Conservation (phyloP, 2,113 vertebrate species). For the Charadrius vociferus region DNA sequence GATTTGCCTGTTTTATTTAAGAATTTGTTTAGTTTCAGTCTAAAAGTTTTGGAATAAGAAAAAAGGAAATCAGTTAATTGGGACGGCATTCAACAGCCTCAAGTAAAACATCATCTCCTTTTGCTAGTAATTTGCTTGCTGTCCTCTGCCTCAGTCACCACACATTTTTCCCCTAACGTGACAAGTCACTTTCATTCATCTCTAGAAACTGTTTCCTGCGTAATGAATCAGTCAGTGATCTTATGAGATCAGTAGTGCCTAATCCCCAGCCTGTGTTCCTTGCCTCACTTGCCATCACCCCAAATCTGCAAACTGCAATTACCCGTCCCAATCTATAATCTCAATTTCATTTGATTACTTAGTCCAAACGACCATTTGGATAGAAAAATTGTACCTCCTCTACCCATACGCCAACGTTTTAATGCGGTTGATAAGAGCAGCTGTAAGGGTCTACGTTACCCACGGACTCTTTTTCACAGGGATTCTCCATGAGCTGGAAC, state of each 20-base stretch:
- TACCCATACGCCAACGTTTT: background rate
- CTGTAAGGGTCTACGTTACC: no score
- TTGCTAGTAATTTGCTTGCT: background rate
- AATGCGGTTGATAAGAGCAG: rapidly evolving
- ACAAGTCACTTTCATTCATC: background rate
- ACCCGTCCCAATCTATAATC: background rate
- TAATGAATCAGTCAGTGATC: background rate
- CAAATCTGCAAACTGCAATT: background rate
- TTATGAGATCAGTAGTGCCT: background rate
- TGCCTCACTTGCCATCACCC: background rate
- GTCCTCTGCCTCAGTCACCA: background rate
- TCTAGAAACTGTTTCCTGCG: background rate
- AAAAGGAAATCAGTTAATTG: background rate
- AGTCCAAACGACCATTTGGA: background rate
- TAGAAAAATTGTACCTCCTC: background rate
- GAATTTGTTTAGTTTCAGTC: background rate
- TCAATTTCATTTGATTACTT: background rate
- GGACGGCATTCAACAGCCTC: background rate
- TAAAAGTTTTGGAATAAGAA: background rate
- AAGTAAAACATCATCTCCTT: background rate
- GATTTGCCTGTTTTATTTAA: background rate
- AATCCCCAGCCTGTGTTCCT: background rate
- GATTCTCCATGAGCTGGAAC: background rate
- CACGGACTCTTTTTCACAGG: background rate
- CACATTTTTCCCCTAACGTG: background rate